Evolutionary conservation across 2,797 vertebrate genomes (phyloP).

Genomic region (Rachycentron canadum): DNA sequence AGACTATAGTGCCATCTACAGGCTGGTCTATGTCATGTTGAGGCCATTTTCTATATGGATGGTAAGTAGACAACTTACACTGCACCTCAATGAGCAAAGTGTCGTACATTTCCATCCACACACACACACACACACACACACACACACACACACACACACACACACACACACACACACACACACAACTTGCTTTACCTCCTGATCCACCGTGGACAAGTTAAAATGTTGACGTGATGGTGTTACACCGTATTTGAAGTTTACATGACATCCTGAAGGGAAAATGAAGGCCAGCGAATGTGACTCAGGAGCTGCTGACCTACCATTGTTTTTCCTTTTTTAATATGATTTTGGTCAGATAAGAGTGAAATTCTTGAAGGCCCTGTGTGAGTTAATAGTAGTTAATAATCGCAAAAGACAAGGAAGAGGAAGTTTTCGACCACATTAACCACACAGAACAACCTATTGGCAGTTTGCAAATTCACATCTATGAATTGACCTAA

Average conservation of each 20-base stretch:
- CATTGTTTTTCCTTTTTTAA: too few species aligned
- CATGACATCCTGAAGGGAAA: not conserved
- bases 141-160: too few species aligned
- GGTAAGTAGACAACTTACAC: not conserved
- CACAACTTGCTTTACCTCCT: not conserved
- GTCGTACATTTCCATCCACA: not conserved
- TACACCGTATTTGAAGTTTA: too few species aligned
- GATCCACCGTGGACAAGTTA: too few species aligned
- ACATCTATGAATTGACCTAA: too few species aligned
- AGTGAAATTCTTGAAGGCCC: not conserved
- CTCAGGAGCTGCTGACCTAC: too few species aligned
- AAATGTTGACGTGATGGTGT: not conserved
- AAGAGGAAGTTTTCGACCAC: not conserved
- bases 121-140: not conserved
- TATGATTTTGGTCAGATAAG: not conserved
- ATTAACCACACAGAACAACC: not conserved
- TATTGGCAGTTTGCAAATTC: too few species aligned
- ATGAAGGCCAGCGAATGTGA: not conserved
- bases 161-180: too few species aligned
- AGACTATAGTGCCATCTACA: constrained; percentile 58
- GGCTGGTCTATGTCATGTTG: constrained; percentile 5
- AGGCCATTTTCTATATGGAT: not conserved
- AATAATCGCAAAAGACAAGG: too few species aligned
- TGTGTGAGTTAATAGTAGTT: not conserved
- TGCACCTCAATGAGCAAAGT: not conserved